A percentile compares a stretch with the other conserved stretches of the same genome.
Evolutionary conservation across 1,140 invertebrate species (phyloP).

Genomic region (Macrocentrus cingulum): DNA sequence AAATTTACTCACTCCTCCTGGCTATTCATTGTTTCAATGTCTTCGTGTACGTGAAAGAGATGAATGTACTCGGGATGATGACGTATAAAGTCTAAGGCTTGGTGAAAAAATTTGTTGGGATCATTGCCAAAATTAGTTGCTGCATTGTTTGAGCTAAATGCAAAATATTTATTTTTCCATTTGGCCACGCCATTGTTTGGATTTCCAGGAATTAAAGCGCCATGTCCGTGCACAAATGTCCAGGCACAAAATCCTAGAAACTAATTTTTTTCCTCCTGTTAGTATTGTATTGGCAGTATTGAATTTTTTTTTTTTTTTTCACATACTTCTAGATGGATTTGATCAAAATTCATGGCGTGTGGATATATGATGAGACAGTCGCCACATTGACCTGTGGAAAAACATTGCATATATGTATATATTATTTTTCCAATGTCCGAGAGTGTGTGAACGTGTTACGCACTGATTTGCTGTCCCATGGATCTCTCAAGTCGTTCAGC

Average conservation of each 20-base stretch:
- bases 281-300: conserved; percentile 9
- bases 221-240: conserved; percentile 61
- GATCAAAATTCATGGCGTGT: conserved; percentile 50
- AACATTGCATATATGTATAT: no score
- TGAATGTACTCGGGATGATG: conserved; percentile 64
- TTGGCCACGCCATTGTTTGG: conserved; percentile 65
- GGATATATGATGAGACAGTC: conserved; percentile 52
- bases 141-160: conserved; percentile 62
- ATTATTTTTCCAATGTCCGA: no score
- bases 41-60: conserved; percentile 62
- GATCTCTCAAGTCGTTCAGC: conserved; percentile 53
- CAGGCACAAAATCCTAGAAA: conserved; percentile 69
- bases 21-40: conserved; percentile 55
- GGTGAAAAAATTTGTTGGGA: conserved; percentile 63
- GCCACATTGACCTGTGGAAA: conserved; percentile 41
- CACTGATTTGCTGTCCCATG: conserved; percentile 54
- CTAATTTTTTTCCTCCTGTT: conserved; percentile 44
- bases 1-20: conserved; percentile 39
- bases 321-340: conserved; percentile 54
- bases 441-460: no score
- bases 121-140: conserved; percentile 62
- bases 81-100: conserved; percentile 60
- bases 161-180: conserved; percentile 60
- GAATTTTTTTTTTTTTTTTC: background rate
- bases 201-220: conserved; percentile 67